These are phyloP conservation scores for Danio albolineatus DNA, from an alignment of 2,797 vertebrate species.

Conservation along the genomic window DNA sequence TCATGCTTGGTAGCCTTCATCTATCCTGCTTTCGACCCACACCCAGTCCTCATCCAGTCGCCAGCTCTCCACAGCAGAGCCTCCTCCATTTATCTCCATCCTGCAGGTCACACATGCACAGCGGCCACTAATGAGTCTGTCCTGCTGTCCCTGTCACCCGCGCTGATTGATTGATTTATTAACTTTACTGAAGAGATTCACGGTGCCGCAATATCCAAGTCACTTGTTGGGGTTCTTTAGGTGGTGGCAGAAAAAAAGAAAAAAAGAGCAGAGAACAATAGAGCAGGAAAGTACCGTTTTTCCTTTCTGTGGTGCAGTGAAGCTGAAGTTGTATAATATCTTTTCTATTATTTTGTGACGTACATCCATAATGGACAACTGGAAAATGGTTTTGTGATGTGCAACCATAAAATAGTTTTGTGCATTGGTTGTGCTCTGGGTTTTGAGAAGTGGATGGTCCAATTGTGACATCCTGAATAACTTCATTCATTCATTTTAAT, in stretches of 20 bases:
- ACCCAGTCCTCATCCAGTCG: constrained; percentile 26
- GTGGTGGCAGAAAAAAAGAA: neutral
- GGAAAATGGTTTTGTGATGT: no score
- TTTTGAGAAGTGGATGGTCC: neutral
- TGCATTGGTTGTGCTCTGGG: neutral
- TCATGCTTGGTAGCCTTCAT: constrained; percentile 58
- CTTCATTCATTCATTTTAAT: no score
- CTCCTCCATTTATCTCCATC: constrained; percentile 58
- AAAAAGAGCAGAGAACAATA: neutral
- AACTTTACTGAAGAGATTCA: constrained; percentile 51
- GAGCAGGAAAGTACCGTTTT: constrained; percentile 21
- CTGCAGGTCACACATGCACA: constrained; percentile 47
- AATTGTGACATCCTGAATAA: neutral
- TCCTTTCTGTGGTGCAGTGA: neutral
- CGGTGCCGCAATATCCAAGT: neutral
- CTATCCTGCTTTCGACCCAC: constrained; percentile 42
- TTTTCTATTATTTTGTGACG: neutral
- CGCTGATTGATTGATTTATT: constrained; percentile 65
- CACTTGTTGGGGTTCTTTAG: constrained; percentile 6
- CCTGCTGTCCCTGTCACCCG: constrained; percentile 49
- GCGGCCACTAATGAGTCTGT: constrained; percentile 55
- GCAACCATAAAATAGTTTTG: neutral
- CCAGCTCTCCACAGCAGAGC: constrained; percentile 30
- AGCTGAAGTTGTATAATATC: neutral
- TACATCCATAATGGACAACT: neutral